A percentile compares a stretch with the other conserved stretches of the same genome.
phyloP scores from a whole-genome alignment of 2,888 invertebrate genomes.

The Plusia festucae region DNA sequence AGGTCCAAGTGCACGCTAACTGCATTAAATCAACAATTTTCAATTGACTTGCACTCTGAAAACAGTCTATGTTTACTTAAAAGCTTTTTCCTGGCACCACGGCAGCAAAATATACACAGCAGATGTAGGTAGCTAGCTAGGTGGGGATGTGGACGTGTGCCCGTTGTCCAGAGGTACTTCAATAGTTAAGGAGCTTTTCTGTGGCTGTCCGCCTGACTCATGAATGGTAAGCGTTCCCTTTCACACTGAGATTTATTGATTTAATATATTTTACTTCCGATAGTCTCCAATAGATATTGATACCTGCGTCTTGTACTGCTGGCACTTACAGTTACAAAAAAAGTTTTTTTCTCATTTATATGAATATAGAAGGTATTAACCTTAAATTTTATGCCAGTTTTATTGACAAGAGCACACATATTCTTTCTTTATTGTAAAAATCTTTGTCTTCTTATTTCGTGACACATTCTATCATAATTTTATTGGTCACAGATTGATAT shows the following conservation, averaged over 20 bases:
- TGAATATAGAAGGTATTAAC: too few species aligned
- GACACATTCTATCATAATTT: constrained; percentile 26
- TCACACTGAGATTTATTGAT: constrained; percentile 1
- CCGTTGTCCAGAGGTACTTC: background rate
- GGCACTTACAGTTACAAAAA: background rate
- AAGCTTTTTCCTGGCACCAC: constrained; percentile 6
- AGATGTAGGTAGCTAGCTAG: background rate
- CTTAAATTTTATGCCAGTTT: constrained; percentile 21
- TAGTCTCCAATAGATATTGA: background rate
- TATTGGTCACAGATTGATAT: constrained; percentile 38
- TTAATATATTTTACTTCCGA: background rate
- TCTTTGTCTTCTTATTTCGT: constrained; percentile 20
- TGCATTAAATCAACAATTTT: constrained; percentile 4
- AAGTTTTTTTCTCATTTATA: too few species aligned
- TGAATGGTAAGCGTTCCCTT: constrained; percentile 1
- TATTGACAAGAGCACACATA: constrained; percentile 22
- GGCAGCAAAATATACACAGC: background rate
- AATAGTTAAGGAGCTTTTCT: background rate
- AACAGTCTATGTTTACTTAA: constrained; percentile 6
- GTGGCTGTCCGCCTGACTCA: background rate
- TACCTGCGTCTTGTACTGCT: background rate
- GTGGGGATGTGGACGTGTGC: background rate
- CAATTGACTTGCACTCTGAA: background rate
- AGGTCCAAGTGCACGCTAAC: background rate
- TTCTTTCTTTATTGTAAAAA: constrained; percentile 29